A percentile compares a stretch with the other conserved stretches of the same genome.
phyloP scores from a whole-genome alignment of 2,888 invertebrate species.

The Yponomeuta malinellus region DNA sequence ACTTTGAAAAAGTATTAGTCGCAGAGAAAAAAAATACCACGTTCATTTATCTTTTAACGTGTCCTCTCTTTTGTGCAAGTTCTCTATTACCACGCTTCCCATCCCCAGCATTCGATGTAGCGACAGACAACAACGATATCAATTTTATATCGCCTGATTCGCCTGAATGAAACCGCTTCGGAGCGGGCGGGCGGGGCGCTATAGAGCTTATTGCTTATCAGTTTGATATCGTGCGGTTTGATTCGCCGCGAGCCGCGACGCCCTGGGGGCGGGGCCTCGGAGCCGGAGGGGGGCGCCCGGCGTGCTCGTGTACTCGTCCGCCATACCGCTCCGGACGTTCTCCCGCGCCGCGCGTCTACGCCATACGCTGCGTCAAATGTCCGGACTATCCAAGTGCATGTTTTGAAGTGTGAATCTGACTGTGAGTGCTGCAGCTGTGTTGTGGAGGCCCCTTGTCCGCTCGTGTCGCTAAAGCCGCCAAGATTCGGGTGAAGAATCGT shows the following conservation, averaged over 20 bases:
- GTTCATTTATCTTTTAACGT: too few species aligned
- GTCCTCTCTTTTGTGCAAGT: too few species aligned
- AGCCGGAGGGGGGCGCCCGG: slow-evolving; percentile 41
- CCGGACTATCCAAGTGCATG: slow-evolving; percentile 36
- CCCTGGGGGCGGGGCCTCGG: slow-evolving; percentile 60
- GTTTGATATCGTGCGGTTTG: slow-evolving; percentile 68
- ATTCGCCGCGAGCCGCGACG: slow-evolving; percentile 68
- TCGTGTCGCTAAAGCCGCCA: slow-evolving; percentile 72
- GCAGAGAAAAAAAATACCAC: too few species aligned
- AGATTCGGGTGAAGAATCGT: slow-evolving; percentile 93
- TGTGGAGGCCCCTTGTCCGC: slow-evolving; percentile 38
- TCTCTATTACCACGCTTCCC: neutral
- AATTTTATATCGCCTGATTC: slow-evolving; percentile 61
- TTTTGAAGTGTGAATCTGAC: slow-evolving; percentile 45
- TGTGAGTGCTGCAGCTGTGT: slow-evolving; percentile 40
- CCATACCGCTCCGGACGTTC: slow-evolving; percentile 59
- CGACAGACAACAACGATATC: slow-evolving; percentile 43
- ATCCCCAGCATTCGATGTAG: slow-evolving; percentile 26
- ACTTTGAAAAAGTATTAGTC: too few species aligned
- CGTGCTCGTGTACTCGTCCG: slow-evolving; percentile 26
- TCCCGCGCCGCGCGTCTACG: slow-evolving; percentile 43
- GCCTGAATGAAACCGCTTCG: slow-evolving; percentile 68
- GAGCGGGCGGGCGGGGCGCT: slow-evolving; percentile 63
- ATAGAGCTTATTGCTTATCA: slow-evolving; percentile 55
- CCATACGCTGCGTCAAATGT: slow-evolving; percentile 23